Conservation (phyloP, 2,888 invertebrate species). For the Plemyria rubiginata region DNA sequence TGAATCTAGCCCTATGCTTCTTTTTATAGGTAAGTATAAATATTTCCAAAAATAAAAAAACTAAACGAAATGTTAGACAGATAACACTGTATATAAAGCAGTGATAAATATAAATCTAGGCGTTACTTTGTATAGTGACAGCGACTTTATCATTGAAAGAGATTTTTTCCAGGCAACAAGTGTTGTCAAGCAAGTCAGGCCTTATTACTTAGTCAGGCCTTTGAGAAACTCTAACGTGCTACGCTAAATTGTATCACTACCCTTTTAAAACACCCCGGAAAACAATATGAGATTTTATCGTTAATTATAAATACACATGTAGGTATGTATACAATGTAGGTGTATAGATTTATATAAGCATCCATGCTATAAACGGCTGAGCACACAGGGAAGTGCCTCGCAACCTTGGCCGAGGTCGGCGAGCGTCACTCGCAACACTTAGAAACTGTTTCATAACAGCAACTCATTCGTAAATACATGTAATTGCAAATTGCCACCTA, state of each 20-base stretch:
- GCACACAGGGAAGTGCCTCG: slow-evolving; percentile 78
- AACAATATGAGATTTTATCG: slow-evolving; percentile 55
- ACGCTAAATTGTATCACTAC: not conserved
- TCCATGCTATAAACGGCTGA: slow-evolving; percentile 68
- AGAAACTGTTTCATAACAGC: slow-evolving; percentile 76
- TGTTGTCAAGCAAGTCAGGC: too few relatives aligned
- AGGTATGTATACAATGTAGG: slow-evolving; percentile 34
- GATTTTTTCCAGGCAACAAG: too few relatives aligned
- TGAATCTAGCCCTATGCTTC: too few relatives aligned
- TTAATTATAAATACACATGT: slow-evolving; percentile 36
- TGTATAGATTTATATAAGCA: slow-evolving; percentile 57
- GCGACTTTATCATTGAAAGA: too few relatives aligned
- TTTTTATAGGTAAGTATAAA: too few relatives aligned
- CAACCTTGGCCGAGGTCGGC: slow-evolving; percentile 82
- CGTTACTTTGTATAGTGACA: too few relatives aligned
- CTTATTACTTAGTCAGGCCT: too few relatives aligned
- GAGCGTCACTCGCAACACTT: slow-evolving; percentile 76
- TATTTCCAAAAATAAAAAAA: too few relatives aligned
- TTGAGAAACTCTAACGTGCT: too few relatives aligned
- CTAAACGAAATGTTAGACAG: too few relatives aligned
- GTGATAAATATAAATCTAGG: too few relatives aligned
- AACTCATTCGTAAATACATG: slow-evolving; percentile 55
- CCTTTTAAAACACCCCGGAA: slow-evolving; percentile 48
- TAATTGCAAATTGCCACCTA: slow-evolving; percentile 47
- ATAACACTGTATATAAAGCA: too few relatives aligned